Evolutionary conservation across 1,140 invertebrate species (phyloP), one percentile per base, ranked within the genome.

Genomic region (Euschistus heros): DNA sequence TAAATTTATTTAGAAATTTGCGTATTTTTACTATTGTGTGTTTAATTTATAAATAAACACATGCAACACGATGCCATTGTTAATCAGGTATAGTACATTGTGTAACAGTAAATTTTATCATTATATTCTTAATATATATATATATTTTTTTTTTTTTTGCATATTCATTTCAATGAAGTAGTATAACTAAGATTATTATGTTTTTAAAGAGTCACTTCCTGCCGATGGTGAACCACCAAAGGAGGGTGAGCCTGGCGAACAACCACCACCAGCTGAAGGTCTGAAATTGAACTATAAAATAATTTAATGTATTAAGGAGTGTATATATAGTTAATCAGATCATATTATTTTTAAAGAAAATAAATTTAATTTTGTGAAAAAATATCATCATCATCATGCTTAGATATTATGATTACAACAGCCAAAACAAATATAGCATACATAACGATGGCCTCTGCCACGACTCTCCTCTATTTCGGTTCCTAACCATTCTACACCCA

Each of bases 161-260:
- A 18, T 47, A 52, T 50, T 26, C 37, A 44, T 46, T 65, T 46
- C 18, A 33, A 59, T 14, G 57, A n/a, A 44, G n/a, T 50, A 66
- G 18, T 30, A 18, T 13, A 37, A 57, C n/a, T 61, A 24, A 0
- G 17, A 20, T 46, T 26, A 33, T 27, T 42, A 24, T 66, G 30
- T 20, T 44, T 18, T 33, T 37, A 2, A 17, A 22, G 62, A 50
- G 10, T 57, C 59, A 22, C 47, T 61, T n/a, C 67, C 77, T 18
- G 73, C 73, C 2, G 75, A 73, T 50, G 74, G 70, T 14, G 74
- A 69, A 50, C 66, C 76, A 20, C 71, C 76, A 64, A 70, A 75
- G 13, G 69, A 75, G 30, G 75, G 73, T 66, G 73, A 76, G 59
- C 79, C 75, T 57, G 70, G 72, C 6, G 72, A 70, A 27, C 74